Percentiles rank a stretch among this genome's conserved stretches.
Evolutionary conservation across 2,113 vertebrate genomes (phyloP).

Genomic region (Psilopsiagon aurifrons): DNA sequence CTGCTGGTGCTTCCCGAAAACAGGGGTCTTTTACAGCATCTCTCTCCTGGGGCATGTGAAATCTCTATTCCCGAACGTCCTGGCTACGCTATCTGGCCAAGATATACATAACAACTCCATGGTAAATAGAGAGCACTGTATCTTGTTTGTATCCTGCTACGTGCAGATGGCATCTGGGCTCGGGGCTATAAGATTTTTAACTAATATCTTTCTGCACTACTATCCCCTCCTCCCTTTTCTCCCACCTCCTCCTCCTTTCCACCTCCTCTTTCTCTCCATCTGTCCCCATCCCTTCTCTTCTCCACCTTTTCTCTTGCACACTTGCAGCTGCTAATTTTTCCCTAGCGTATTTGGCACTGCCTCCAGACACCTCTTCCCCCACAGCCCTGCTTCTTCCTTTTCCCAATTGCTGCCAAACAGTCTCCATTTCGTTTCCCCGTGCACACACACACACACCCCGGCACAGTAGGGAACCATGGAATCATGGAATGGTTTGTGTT

Average conservation of each 20-base stretch:
- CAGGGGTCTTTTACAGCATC: background rate
- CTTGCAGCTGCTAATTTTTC: slow-evolving; percentile 76
- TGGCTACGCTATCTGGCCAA: background rate
- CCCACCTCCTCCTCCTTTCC: slow-evolving; percentile 58
- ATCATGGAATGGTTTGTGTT: background rate
- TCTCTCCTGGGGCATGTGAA: background rate
- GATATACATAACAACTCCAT: background rate
- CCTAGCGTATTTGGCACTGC: slow-evolving; percentile 66
- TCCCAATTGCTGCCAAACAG: background rate
- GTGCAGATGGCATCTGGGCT: slow-evolving; percentile 21
- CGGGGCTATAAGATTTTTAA: slow-evolving; percentile 2
- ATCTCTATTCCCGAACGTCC: background rate
- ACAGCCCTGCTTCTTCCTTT: slow-evolving; percentile 1
- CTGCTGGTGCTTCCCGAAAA: background rate
- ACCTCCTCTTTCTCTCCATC: slow-evolving; percentile 76
- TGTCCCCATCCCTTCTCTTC: slow-evolving; percentile 64
- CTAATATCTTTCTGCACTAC: slow-evolving; percentile 42
- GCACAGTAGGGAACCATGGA: background rate
- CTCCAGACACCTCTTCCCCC: slow-evolving; percentile 63
- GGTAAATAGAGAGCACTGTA: background rate
- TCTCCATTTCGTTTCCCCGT: background rate
- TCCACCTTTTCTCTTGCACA: slow-evolving; percentile 65
- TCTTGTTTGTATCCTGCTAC: background rate
- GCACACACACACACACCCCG: background rate
- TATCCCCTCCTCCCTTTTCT: slow-evolving; percentile 56